A percentile compares a stretch with the other conserved stretches of the same genome.
Evolutionary conservation across 2,797 vertebrate species (phyloP).

Genomic region (Ctenosaura bakeri): DNA sequence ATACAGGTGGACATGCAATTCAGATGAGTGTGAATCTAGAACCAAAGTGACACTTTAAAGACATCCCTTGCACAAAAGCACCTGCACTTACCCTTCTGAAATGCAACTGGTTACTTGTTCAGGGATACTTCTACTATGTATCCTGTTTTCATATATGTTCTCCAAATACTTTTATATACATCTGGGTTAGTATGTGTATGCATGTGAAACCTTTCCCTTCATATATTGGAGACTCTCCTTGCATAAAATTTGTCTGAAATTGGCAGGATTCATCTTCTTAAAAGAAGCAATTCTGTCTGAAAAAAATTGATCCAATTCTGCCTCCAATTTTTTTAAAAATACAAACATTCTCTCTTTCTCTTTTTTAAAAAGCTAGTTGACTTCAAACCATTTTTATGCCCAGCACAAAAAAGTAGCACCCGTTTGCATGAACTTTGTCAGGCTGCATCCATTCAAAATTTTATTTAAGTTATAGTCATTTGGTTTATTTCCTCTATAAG

Average conservation of each 20-base stretch:
- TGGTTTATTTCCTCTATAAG: neutral
- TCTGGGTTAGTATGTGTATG: too few relatives aligned
- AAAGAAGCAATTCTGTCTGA: neutral
- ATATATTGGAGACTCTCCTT: neutral
- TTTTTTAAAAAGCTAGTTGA: too few relatives aligned
- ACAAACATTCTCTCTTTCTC: neutral
- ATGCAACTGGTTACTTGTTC: neutral
- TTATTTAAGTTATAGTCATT: neutral
- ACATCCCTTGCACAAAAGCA: neutral
- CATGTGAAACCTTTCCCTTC: neutral
- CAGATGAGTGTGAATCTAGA: neutral
- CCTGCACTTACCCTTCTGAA: neutral
- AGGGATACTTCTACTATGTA: neutral
- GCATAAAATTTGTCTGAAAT: neutral
- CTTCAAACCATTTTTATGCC: too few relatives aligned
- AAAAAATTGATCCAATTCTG: neutral
- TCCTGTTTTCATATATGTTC: neutral
- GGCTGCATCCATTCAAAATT: neutral
- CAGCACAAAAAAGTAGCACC: too few relatives aligned
- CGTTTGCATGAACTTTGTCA: neutral
- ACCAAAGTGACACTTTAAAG: neutral
- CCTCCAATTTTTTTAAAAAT: neutral
- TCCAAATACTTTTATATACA: too few relatives aligned
- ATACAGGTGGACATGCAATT: neutral
- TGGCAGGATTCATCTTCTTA: neutral